Evolutionary conservation across 2,113 vertebrate genomes (phyloP).

Genomic region (Panthera tigris): DNA sequence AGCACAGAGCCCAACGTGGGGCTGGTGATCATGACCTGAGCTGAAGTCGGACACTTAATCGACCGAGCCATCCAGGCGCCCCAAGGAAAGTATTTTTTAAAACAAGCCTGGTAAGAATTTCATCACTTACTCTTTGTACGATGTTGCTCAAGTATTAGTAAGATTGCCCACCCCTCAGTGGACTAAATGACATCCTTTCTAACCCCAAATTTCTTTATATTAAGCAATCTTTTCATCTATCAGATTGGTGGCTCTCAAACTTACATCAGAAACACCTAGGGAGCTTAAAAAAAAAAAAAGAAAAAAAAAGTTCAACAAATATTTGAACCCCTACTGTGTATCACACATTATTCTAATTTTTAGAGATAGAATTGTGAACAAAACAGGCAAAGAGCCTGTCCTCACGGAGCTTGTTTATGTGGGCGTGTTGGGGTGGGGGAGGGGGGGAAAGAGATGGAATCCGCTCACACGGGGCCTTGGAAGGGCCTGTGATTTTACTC

Average conservation of each 20-base stretch:
- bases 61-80: no score
- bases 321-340: neutral
- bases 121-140: neutral
- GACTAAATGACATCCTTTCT: neutral
- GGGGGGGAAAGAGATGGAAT: rapidly evolving
- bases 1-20: no score
- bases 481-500: neutral
- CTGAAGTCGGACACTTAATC: no score
- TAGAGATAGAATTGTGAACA: neutral
- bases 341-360: neutral
- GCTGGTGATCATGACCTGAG: no score
- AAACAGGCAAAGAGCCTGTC: neutral
- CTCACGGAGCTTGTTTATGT: neutral
- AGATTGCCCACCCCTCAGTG: neutral
- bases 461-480: neutral
- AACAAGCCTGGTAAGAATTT: neutral
- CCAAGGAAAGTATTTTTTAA: neutral
- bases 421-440: rapidly evolving
- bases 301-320: neutral
- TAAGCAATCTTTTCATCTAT: neutral
- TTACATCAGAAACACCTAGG: neutral
- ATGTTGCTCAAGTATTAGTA: neutral
- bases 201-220: neutral
- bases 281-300: neutral
- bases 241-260: neutral